A percentile compares a stretch with the other conserved stretches of the same genome.
These are phyloP conservation scores for Pecten maximus DNA, from an alignment of 2,888 invertebrate species.

Conservation along the genomic window DNA sequence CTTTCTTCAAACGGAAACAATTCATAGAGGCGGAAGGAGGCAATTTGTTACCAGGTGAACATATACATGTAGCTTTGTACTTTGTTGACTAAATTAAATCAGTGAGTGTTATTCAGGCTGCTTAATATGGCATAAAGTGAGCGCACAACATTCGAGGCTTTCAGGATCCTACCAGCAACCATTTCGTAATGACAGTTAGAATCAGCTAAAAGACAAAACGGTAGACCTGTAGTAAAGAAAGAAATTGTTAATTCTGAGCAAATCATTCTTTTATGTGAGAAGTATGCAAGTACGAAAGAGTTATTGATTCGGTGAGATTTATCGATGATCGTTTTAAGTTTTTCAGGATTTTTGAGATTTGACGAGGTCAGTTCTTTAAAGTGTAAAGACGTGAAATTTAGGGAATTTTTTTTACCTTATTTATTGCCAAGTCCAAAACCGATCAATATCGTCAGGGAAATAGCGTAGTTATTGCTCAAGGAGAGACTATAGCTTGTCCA, in stretches of 20 bases:
- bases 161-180: not conserved
- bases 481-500: conserved; percentile 47
- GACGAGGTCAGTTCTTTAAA: conserved; percentile 42
- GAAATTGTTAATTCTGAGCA: conserved; percentile 40
- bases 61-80: not conserved
- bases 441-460: conserved; percentile 51
- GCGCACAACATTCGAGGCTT: not conserved
- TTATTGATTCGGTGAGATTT: conserved; percentile 42
- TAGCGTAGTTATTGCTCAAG: conserved; percentile 43
- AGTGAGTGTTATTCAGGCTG: not conserved
- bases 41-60: no score
- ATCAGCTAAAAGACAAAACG: not conserved
- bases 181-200: not conserved
- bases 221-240: conserved; percentile 33
- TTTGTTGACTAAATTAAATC: not conserved
- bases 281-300: conserved; percentile 23
- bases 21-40: no score
- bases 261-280: conserved; percentile 39
- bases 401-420: not conserved
- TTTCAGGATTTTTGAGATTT: conserved; percentile 43
- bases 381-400: not conserved
- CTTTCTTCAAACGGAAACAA: no score
- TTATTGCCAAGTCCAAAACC: conserved; percentile 44
- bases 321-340: conserved; percentile 40
- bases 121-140: not conserved